phyloP scores from a whole-genome alignment of 64 coral and sea anemone genomes.

The Montipora capricornis region DNA sequence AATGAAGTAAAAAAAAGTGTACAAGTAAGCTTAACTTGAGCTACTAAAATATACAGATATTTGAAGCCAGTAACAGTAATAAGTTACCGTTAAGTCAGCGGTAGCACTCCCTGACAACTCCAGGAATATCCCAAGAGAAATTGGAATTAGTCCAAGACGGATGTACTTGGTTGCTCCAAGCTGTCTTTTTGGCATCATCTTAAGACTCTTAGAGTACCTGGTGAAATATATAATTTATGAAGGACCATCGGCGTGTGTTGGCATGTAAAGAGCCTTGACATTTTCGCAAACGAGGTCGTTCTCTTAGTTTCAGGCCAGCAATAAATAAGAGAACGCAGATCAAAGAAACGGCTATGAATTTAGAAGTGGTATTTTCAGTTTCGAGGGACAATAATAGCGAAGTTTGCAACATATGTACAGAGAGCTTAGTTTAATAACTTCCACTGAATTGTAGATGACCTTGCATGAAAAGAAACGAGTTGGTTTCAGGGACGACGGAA shows the following conservation, averaged over 20 bases:
- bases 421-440: not conserved
- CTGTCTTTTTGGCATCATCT: not conserved
- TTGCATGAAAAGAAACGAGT: too few relatives aligned
- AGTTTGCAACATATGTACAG: not conserved
- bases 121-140: conserved; percentile 2
- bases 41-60: not conserved
- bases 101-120: not conserved
- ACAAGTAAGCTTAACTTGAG: too few relatives aligned
- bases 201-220: not conserved
- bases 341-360: too few relatives aligned
- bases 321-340: too few relatives aligned
- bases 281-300: not conserved
- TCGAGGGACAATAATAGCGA: not conserved
- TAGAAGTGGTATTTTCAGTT: too few relatives aligned
- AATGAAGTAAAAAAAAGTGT: too few relatives aligned
- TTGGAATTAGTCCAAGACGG: not conserved
- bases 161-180: conserved; percentile 15
- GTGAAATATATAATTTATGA: not conserved
- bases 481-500: too few relatives aligned
- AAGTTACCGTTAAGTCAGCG: conserved; percentile 1
- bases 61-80: not conserved
- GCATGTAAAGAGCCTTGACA: not conserved
- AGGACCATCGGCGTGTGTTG: not conserved
- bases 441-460: too few relatives aligned
- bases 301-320: not conserved